phyloP scores from a whole-genome alignment of 2,797 vertebrate genomes.

The Mus spretus region DNA sequence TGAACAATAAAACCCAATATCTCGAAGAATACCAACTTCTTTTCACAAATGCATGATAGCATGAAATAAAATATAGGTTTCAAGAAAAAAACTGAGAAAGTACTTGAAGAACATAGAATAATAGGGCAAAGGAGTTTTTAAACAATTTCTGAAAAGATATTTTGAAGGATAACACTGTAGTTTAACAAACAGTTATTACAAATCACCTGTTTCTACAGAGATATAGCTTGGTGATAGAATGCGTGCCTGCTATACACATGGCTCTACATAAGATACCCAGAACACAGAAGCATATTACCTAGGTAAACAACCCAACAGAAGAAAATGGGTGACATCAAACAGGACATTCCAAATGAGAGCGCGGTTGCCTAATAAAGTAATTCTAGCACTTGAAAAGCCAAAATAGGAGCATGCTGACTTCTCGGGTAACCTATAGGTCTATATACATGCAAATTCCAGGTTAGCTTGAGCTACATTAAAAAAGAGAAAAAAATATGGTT shows the following conservation, averaged over 20 bases:
- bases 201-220: not conserved
- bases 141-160: not conserved
- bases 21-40: not conserved
- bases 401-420: not conserved
- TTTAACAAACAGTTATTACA: slow-evolving; percentile 56
- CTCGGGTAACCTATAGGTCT: not conserved
- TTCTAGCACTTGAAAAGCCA: not conserved
- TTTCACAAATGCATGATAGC: slow-evolving; percentile 43
- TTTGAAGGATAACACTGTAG: slow-evolving; percentile 33
- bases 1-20: slow-evolving; percentile 44
- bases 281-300: not conserved
- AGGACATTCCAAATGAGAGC: slow-evolving; percentile 29
- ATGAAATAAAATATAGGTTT: slow-evolving; percentile 39
- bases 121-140: slow-evolving; percentile 1
- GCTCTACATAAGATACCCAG: not conserved
- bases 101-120: not conserved
- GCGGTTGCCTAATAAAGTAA: not conserved
- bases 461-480: not conserved
- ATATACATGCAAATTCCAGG: not conserved
- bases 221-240: not conserved
- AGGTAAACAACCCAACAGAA: slow-evolving; percentile 6
- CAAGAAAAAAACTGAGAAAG: slow-evolving; percentile 56
- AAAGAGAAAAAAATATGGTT: not conserved
- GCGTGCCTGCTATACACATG: not conserved
- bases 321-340: slow-evolving; percentile 17